Evolutionary conservation across 2,113 vertebrate genomes (phyloP).

Genomic region (Eublepharis macularius): DNA sequence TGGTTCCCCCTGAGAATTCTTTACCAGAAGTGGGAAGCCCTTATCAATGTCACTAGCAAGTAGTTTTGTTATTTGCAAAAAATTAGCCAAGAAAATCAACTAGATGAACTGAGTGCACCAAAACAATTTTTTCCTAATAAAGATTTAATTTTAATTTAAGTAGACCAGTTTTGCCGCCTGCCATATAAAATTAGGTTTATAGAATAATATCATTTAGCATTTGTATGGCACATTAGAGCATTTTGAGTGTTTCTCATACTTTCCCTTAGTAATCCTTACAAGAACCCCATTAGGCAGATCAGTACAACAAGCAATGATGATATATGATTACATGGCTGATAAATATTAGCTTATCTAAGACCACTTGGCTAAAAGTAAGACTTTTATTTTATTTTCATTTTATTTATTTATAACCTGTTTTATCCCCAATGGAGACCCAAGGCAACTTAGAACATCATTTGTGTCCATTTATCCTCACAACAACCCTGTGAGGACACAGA

Average conservation of each 20-base stretch:
- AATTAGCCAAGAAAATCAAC: not conserved
- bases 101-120: no score
- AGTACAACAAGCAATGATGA: no score
- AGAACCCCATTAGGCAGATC: not conserved
- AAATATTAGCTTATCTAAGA: not conserved
- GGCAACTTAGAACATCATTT: no score
- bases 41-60: not conserved
- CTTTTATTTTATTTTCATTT: no score
- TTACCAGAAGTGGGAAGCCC: not conserved
- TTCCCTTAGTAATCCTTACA: not conserved
- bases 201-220: not conserved
- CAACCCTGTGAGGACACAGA: no score
- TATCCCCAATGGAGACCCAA: no score
- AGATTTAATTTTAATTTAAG: not conserved
- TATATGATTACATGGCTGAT: no score
- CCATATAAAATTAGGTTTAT: no score
- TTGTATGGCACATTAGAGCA: not conserved
- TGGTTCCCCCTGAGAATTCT: not conserved
- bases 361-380: not conserved
- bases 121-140: not conserved
- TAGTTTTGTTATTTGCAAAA: no score
- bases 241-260: not conserved
- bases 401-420: no score
- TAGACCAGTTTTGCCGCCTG: not conserved
- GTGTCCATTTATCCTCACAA: no score